phyloP scores from a whole-genome alignment of 2,797 vertebrate genomes.

The Coregonus suidteri region DNA sequence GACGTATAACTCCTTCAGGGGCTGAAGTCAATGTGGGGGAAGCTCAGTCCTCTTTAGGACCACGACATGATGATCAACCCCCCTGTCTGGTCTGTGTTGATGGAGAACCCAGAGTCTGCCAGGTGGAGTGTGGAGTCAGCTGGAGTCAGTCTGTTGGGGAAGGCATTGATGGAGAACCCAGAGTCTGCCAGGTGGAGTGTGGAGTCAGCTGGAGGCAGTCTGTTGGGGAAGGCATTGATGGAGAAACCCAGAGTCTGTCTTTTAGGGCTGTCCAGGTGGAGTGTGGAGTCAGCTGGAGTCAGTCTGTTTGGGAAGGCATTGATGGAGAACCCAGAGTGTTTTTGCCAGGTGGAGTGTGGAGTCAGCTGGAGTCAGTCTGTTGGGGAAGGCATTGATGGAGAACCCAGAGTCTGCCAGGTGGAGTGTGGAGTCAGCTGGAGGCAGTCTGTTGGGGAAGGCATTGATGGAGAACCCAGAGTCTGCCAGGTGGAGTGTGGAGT shows the following conservation, averaged over 20 bases:
- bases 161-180: constrained; percentile 79
- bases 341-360: constrained; percentile 75
- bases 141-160: constrained; percentile 80
- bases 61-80: constrained; percentile 83
- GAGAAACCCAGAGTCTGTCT: constrained; percentile 82
- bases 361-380: constrained; percentile 76
- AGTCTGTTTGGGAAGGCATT: constrained; percentile 84
- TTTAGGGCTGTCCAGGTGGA: no score
- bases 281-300: constrained; percentile 72
- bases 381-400: constrained; percentile 83
- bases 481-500: constrained; percentile 73
- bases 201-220: constrained; percentile 75
- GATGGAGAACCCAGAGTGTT: constrained; percentile 80
- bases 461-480: constrained; percentile 84
- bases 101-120: constrained; percentile 80
- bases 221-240: constrained; percentile 83
- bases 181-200: constrained; percentile 78
- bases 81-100: constrained; percentile 80
- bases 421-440: constrained; percentile 72
- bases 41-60: constrained; percentile 74
- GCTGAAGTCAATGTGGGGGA: constrained; percentile 68
- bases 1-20: constrained; percentile 76
- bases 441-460: constrained; percentile 80
- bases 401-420: constrained; percentile 81
- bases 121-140: constrained; percentile 71